phyloP scores from a whole-genome alignment of 2,797 vertebrate genomes.

The Lepilemur ruficaudatus region DNA sequence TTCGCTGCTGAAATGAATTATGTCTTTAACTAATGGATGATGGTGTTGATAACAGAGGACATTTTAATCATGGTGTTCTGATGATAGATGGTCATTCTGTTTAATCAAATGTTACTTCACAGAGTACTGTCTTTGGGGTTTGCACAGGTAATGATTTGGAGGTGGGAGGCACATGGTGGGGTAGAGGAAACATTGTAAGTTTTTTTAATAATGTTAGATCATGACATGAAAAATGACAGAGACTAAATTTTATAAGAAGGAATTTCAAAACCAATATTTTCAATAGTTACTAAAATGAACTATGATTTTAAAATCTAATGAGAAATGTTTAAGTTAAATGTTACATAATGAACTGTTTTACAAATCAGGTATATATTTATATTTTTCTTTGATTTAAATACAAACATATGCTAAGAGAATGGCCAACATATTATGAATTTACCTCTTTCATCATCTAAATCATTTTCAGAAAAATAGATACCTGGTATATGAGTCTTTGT shows the following conservation, averaged over 20 bases:
- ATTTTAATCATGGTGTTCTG: constrained; percentile 81
- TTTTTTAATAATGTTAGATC: constrained; percentile 47
- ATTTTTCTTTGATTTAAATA: not conserved
- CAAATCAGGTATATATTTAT: not conserved
- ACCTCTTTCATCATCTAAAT: not conserved
- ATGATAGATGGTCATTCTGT: constrained; percentile 77
- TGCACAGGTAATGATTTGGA: constrained; percentile 56
- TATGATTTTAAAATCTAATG: not conserved
- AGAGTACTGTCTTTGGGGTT: constrained; percentile 64
- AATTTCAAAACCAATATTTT: not conserved
- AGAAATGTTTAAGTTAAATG: not conserved
- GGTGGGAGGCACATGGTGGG: not conserved
- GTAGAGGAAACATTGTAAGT: constrained; percentile 1
- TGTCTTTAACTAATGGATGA: constrained; percentile 79
- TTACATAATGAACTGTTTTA: not conserved
- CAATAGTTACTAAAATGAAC: not conserved
- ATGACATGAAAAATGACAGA: not conserved
- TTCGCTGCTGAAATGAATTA: constrained; percentile 68
- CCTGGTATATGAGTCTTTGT: not conserved
- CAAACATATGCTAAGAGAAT: not conserved
- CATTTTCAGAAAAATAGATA: not conserved
- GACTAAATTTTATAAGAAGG: not conserved
- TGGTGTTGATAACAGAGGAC: constrained; percentile 76
- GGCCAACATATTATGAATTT: not conserved
- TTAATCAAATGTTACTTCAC: constrained; percentile 81